phyloP scores from a whole-genome alignment of 2,888 invertebrate species.

The Caenorhabditis macrosperma region DNA sequence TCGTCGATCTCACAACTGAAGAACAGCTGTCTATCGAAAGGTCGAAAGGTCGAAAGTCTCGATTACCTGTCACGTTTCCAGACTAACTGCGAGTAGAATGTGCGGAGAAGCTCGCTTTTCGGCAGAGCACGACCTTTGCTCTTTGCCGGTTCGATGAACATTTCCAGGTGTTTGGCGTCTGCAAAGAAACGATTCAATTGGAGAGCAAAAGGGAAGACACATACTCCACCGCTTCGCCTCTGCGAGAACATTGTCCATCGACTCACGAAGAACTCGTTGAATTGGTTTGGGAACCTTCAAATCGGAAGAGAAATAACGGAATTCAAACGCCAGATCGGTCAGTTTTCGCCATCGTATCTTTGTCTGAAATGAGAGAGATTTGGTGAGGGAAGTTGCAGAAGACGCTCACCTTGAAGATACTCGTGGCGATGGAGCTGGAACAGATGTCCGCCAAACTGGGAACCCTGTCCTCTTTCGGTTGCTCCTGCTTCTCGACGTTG shows the following conservation, averaged over 20 bases:
- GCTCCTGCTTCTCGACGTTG: background rate
- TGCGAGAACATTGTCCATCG: slow-evolving; percentile 51
- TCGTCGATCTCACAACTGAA: slow-evolving; percentile 64
- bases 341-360: slow-evolving; percentile 69
- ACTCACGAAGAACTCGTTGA: slow-evolving; percentile 19
- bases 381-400: no score
- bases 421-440: slow-evolving; percentile 24
- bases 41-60: background rate
- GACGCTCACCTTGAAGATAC: slow-evolving; percentile 38
- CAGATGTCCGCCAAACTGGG: slow-evolving; percentile 40
- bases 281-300: slow-evolving; percentile 50
- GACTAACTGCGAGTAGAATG: slow-evolving; percentile 62
- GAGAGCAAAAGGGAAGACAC: background rate
- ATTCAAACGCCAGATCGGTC: slow-evolving; percentile 60
- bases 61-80: slow-evolving; percentile 61
- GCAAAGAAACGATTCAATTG: slow-evolving; percentile 11
- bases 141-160: slow-evolving; percentile 63
- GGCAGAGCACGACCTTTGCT: slow-evolving; percentile 58
- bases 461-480: slow-evolving; percentile 2
- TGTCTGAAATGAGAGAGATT: slow-evolving; percentile 39
- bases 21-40: background rate
- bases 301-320: slow-evolving; percentile 49
- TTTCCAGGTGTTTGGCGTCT: slow-evolving; percentile 70
- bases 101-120: slow-evolving; percentile 66
- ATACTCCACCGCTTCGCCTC: slow-evolving; percentile 65